Percentiles rank a stretch among this genome's conserved stretches.
phyloP scores from a whole-genome alignment of 2,113 vertebrate genomes.

The Phyllostomus hastatus region DNA sequence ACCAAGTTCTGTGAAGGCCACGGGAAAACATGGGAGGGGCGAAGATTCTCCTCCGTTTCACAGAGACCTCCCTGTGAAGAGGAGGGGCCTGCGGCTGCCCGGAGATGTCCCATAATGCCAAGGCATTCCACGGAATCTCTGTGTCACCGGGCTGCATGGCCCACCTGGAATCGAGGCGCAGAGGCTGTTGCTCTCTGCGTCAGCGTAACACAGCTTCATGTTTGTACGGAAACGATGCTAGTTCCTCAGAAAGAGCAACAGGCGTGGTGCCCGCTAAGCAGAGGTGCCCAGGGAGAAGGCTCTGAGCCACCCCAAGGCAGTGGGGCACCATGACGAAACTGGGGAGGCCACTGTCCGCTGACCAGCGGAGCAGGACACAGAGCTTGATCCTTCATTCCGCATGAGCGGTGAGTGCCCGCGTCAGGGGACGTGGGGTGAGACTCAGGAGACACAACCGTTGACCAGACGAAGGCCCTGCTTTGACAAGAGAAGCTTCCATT shows the following conservation, averaged over 20 bases:
- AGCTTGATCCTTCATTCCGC: neutral
- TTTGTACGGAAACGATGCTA: neutral
- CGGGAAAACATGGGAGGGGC: neutral
- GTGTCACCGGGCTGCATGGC: neutral
- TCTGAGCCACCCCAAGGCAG: neutral
- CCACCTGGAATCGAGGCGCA: neutral
- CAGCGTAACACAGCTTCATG: neutral
- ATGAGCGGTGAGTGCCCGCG: rapidly evolving
- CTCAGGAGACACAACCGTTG: neutral
- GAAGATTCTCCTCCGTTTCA: neutral
- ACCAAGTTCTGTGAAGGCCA: neutral
- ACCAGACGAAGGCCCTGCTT: neutral
- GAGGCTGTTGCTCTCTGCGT: neutral
- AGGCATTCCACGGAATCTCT: neutral
- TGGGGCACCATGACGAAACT: too few relatives aligned
- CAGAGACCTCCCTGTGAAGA: neutral
- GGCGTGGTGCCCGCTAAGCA: neutral
- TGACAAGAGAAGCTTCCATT: neutral
- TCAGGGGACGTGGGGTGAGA: neutral
- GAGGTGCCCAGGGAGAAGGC: neutral
- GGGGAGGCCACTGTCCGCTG: too few relatives aligned
- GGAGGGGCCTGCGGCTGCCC: neutral
- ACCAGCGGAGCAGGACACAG: rapidly evolving
- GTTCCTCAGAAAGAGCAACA: neutral
- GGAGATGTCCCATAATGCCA: neutral